Conservation (phyloP, 2,113 vertebrate genomes). For the Stigmatopora argus region DNA sequence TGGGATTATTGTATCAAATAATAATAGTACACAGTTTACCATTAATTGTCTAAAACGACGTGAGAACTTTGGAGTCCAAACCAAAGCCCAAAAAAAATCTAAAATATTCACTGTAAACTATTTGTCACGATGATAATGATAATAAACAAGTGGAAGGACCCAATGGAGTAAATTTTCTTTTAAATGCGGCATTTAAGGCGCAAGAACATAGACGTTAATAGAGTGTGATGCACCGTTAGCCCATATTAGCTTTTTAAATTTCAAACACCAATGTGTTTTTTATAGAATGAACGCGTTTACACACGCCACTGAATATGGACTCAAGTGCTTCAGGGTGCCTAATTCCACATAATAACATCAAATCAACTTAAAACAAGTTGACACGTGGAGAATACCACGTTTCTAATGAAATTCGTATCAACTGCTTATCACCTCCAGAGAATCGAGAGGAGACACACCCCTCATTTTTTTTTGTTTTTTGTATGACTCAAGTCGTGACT, state of each 20-base stretch:
- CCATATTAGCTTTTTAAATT: not conserved
- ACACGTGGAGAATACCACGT: not conserved
- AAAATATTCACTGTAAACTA: too few species aligned
- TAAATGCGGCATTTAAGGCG: not conserved
- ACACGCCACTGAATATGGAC: constrained; percentile 1
- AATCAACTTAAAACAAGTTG: not conserved
- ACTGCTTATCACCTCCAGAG: constrained; percentile 2
- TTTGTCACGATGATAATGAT: not conserved
- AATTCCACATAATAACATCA: constrained; percentile 2
- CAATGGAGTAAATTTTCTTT: not conserved
- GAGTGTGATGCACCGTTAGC: not conserved
- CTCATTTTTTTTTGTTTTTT: not conserved
- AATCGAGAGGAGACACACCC: constrained; percentile 16
- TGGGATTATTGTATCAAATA: too few species aligned
- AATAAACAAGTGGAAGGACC: not conserved
- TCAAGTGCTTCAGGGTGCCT: not conserved
- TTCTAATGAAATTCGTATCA: constrained; percentile 1
- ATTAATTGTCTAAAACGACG: too few species aligned
- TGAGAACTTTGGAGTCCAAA: too few species aligned
- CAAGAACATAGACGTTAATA: not conserved
- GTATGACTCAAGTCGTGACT: not conserved
- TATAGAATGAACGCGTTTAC: not conserved
- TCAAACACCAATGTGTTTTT: not conserved
- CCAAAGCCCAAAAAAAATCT: too few species aligned
- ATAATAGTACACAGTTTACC: too few species aligned